Base-by-base conservation (phyloP, 2,797 vertebrate species). In the Aselliscus stoliczkanus region DNA sequence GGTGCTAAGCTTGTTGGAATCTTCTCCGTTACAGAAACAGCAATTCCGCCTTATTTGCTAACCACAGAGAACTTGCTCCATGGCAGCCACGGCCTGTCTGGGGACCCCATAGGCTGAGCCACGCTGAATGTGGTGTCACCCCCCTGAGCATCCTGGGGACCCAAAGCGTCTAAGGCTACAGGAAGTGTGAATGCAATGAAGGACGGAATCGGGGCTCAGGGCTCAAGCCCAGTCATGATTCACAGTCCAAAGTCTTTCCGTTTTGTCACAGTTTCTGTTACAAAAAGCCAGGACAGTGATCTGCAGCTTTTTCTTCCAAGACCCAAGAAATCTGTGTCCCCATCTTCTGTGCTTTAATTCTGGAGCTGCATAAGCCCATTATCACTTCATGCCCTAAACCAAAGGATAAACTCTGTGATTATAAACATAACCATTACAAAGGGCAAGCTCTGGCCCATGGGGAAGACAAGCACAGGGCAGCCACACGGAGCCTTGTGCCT, bases 81-180 rank as follows among this genome's bases (percentile, higher is more conserved):
- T 1, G 18, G 25, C 11, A 23, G 62, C 65, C 2, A 1, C 0
- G 0, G 23, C 31, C 20, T 14, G 2, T n/a, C n/a, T 47, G 5
- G 65, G 50, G 34, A 23, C 69, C 67, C 54, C 44, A 4, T 6
- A 5, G n/a, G n/a, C 34, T 52, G 21, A 8, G 52, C 31, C 80
- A 8, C 3, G 1, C 52, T 7, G 50, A 39, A 44, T 13, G 34
- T 11, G 69, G 5, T 3, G 17, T 31, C 2, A 0, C 72, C 31
- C 58, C 12, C 37, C 31, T 39, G 62, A 34, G 50, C 23, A 1
- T 83, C 67, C 34, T 0, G 14, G 64, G 70, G 52, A 11, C 29
- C 37, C 18, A 0, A 31, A 3, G 29, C 50, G 14, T 23, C 37
- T 20, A 39, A 13, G 54, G 58, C 60, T 79, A 23, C 2, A 0